These are phyloP conservation scores for Eupithecia subfuscata DNA, from an alignment of 2,888 invertebrate species.

Conservation along the genomic window DNA sequence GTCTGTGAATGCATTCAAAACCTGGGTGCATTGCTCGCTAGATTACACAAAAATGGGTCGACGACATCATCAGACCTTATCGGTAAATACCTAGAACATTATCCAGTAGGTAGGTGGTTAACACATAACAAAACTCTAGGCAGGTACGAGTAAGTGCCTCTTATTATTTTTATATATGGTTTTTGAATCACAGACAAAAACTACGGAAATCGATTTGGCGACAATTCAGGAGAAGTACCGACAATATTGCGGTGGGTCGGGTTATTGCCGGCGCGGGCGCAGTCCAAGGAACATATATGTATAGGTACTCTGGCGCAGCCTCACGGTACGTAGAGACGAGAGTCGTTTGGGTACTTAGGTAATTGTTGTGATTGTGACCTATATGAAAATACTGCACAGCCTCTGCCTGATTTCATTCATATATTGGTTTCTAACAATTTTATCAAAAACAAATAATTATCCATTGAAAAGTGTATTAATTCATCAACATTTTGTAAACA, in stretches of 20 bases:
- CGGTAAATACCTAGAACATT: neutral
- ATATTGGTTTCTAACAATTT: too few species aligned
- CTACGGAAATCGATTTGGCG: neutral
- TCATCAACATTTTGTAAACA: too few species aligned
- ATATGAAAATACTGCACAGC: neutral
- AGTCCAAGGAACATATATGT: too few species aligned
- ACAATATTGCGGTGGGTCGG: neutral
- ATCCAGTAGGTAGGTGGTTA: neutral
- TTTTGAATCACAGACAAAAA: neutral
- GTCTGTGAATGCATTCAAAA: neutral
- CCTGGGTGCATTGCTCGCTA: neutral
- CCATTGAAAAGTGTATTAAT: too few species aligned
- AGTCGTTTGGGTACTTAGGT: too few species aligned
- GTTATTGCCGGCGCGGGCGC: neutral
- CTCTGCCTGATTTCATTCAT: too few species aligned
- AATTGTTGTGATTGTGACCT: too few species aligned
- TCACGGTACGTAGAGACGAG: neutral
- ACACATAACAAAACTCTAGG: neutral
- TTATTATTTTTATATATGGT: neutral
- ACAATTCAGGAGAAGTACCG: neutral
- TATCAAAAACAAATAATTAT: too few species aligned
- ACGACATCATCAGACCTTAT: neutral
- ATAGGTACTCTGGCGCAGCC: too few species aligned
- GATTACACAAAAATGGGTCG: conserved; percentile 2
- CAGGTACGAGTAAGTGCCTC: neutral